A percentile compares a stretch with the other conserved stretches of the same genome.
phyloP scores from a whole-genome alignment of 2,888 invertebrate genomes.

The Nemurella pictetii region DNA sequence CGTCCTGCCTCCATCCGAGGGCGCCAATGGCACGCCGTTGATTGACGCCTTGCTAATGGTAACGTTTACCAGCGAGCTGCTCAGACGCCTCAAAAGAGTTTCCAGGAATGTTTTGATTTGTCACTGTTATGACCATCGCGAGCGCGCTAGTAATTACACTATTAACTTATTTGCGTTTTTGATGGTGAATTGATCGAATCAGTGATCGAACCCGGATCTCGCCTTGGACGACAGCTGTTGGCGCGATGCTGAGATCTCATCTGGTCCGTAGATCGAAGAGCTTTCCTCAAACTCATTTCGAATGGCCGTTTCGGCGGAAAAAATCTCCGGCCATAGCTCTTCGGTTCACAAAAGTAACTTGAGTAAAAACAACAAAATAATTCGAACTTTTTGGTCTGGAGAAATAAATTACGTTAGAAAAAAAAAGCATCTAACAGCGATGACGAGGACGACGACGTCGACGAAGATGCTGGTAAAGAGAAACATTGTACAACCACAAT shows the following conservation, averaged over 20 bases:
- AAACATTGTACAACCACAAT: conserved; percentile 28
- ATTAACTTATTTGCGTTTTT: background rate
- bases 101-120: background rate
- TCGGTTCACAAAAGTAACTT: background rate
- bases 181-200: background rate
- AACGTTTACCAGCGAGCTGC: background rate
- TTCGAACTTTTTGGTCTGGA: conserved; percentile 22
- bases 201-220: conserved; percentile 14
- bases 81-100: background rate
- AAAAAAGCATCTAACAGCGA: background rate
- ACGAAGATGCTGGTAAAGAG: background rate
- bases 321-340: background rate
- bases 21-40: background rate
- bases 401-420: conserved; percentile 9
- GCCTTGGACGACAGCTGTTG: background rate
- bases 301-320: background rate
- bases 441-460: background rate
- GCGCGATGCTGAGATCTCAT: background rate
- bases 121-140: background rate
- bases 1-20: background rate
- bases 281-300: background rate
- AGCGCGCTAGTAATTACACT: background rate
- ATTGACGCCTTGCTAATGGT: background rate
- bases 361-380: conserved; percentile 24
- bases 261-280: background rate